A percentile compares a stretch with the other conserved stretches of the same genome.
Evolutionary conservation across 1,140 invertebrate species (phyloP).

Genomic region (Contarinia nasturtii): DNA sequence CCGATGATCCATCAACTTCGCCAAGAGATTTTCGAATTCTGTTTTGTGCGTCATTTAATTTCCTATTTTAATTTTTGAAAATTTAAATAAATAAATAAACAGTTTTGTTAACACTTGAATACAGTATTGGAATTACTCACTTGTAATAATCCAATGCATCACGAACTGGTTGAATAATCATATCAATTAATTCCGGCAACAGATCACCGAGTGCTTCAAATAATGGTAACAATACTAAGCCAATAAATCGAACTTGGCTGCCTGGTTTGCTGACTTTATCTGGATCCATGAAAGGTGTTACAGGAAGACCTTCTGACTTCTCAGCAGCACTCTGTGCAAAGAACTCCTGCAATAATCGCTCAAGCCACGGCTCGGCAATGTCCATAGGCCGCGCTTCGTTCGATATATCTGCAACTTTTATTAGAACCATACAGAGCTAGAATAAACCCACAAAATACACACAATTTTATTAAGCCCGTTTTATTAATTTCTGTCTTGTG

Average conservation of each 20-base stretch:
- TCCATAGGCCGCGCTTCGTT: slow-evolving; percentile 72
- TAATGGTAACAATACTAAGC: slow-evolving; percentile 59
- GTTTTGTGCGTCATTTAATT: slow-evolving; percentile 20
- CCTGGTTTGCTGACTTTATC: slow-evolving; percentile 75
- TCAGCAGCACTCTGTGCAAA: slow-evolving; percentile 70
- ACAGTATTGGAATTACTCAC: slow-evolving; percentile 6
- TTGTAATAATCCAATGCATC: slow-evolving; percentile 37
- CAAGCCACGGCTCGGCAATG: slow-evolving; percentile 70
- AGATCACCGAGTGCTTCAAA: slow-evolving; percentile 57
- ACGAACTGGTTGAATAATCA: slow-evolving; percentile 31
- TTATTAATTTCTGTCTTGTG: not conserved
- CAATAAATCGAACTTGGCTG: slow-evolving; percentile 72
- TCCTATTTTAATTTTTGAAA: slow-evolving; percentile 7
- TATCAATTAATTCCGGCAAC: slow-evolving; percentile 39
- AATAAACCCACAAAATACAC: slow-evolving; percentile 1
- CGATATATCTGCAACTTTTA: slow-evolving; percentile 75
- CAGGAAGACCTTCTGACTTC: slow-evolving; percentile 64
- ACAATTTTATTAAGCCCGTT: not conserved
- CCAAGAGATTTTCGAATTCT: slow-evolving; percentile 23
- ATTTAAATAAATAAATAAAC: not conserved
- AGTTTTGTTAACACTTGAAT: not conserved
- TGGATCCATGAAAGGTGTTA: slow-evolving; percentile 79
- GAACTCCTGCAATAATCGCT: slow-evolving; percentile 58
- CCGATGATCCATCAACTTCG: slow-evolving; percentile 30
- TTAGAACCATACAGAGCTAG: slow-evolving; percentile 66